Percentiles rank a stretch among this genome's conserved stretches.
Conservation (phyloP, 2,113 vertebrate genomes). For the Austrofundulus limnaeus region DNA sequence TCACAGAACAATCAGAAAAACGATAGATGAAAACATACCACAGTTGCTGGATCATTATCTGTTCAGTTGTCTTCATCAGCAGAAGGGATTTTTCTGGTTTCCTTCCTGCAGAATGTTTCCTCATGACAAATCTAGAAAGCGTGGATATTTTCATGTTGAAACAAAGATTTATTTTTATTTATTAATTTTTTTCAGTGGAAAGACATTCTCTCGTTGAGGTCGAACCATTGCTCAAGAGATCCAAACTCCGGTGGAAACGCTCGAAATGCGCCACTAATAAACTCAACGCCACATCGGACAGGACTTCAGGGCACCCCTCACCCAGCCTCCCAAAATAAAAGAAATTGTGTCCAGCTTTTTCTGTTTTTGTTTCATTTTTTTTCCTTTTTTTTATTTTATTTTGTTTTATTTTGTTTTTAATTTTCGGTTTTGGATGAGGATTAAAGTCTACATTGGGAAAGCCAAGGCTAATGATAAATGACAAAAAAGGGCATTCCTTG, state of each 20-base stretch:
- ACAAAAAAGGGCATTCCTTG: constrained; percentile 71
- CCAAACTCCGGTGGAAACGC: constrained; percentile 31
- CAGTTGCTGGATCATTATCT: not conserved
- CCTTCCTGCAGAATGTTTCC: no score
- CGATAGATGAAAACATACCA: no score
- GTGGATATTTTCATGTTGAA: no score
- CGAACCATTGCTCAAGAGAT: not conserved
- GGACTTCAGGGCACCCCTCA: constrained; percentile 60
- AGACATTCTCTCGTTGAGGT: constrained; percentile 92
- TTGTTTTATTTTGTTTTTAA: constrained; percentile 14
- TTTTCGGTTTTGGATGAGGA: constrained; percentile 38
- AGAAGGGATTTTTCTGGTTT: not conserved
- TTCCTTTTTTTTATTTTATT: constrained; percentile 28
- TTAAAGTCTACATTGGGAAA: constrained; percentile 47
- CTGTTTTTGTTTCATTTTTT: constrained; percentile 17
- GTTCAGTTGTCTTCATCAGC: not conserved
- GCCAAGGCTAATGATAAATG: constrained; percentile 52
- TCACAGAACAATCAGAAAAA: no score
- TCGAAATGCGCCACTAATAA: constrained; percentile 42
- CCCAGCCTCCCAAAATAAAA: constrained; percentile 42
- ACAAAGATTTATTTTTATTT: not conserved
- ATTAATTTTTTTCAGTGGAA: constrained; percentile 87
- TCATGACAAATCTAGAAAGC: no score
- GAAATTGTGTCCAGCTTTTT: no score
- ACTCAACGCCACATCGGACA: constrained; percentile 54